phyloP scores from a whole-genome alignment of 2,113 vertebrate species.

The Osmerus mordax region DNA sequence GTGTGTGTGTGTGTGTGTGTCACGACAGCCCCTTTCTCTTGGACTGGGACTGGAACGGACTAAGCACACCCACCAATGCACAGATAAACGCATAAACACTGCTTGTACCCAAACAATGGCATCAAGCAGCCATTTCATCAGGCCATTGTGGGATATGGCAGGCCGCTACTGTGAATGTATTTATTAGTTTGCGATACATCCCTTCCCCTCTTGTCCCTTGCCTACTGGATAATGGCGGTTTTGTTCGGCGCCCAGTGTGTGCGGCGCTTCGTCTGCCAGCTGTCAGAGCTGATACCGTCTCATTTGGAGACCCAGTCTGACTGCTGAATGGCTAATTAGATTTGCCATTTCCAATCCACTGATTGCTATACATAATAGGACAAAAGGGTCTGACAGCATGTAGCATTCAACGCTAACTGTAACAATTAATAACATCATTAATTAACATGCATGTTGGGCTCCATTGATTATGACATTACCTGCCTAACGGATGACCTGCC shows the following conservation, averaged over 20 bases:
- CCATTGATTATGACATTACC: constrained; percentile 90
- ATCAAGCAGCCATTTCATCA: constrained; percentile 74
- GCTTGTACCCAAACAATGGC: constrained; percentile 74
- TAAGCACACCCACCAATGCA: constrained; percentile 30
- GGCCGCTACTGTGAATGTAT: constrained; percentile 72
- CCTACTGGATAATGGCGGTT: constrained; percentile 73
- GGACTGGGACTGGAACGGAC: constrained; percentile 6
- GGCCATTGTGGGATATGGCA: constrained; percentile 75
- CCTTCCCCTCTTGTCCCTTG: constrained; percentile 72
- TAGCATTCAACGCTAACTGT: constrained; percentile 89
- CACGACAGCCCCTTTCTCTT: too few relatives aligned
- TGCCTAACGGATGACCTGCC: constrained; percentile 83
- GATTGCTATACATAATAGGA: constrained; percentile 87
- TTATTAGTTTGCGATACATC: constrained; percentile 77
- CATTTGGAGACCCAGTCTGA: constrained; percentile 73
- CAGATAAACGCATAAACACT: constrained; percentile 72
- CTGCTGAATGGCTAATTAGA: constrained; percentile 91
- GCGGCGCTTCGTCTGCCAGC: constrained; percentile 78
- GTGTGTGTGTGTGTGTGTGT: neutral
- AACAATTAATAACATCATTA: constrained; percentile 96
- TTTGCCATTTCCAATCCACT: constrained; percentile 89
- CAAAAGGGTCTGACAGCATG: constrained; percentile 85
- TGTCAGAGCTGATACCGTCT: constrained; percentile 77
- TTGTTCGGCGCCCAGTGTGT: constrained; percentile 77
- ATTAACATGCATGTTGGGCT: constrained; percentile 87